phyloP scores from a whole-genome alignment of 1,140 invertebrate species.

The Bactericera cockerelli region DNA sequence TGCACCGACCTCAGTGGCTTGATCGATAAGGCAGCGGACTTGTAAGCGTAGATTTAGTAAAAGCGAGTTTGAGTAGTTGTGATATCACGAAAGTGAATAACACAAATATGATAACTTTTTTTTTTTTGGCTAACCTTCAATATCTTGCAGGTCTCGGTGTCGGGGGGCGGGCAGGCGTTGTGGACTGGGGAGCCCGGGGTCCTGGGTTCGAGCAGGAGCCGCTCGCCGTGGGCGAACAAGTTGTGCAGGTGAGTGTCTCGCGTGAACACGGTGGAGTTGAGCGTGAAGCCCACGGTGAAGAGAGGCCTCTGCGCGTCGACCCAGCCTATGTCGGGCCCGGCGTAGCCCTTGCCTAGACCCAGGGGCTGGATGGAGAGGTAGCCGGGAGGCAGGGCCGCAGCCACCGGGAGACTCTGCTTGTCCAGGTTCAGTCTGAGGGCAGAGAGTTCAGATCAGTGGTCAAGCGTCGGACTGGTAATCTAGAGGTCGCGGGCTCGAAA shows the following conservation, averaged over 20 bases:
- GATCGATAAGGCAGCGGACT: no score
- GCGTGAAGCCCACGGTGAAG: constrained; percentile 62
- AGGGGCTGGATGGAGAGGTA: constrained; percentile 79
- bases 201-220: constrained; percentile 41
- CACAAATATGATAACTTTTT: no score
- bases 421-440: constrained; percentile 47
- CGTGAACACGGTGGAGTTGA: constrained; percentile 77
- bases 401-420: constrained; percentile 62
- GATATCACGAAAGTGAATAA: no score
- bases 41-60: no score
- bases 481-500: no score
- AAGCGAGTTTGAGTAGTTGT: no score
- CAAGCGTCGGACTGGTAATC: no score
- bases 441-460: no score
- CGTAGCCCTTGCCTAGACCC: constrained; percentile 74
- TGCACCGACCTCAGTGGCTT: no score
- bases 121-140: constrained; percentile 48
- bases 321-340: constrained; percentile 80
- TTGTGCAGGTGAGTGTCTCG: constrained; percentile 72
- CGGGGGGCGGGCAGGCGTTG: constrained; percentile 42
- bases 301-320: constrained; percentile 75
- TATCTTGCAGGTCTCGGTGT: constrained; percentile 68
- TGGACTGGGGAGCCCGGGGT: constrained; percentile 29
- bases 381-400: constrained; percentile 64
- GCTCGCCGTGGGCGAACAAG: constrained; percentile 58